Evolutionary conservation across 1,140 invertebrate species (phyloP), one percentile per base, ranked within the genome.

Genomic region (Pentalonia nigronervosa): DNA sequence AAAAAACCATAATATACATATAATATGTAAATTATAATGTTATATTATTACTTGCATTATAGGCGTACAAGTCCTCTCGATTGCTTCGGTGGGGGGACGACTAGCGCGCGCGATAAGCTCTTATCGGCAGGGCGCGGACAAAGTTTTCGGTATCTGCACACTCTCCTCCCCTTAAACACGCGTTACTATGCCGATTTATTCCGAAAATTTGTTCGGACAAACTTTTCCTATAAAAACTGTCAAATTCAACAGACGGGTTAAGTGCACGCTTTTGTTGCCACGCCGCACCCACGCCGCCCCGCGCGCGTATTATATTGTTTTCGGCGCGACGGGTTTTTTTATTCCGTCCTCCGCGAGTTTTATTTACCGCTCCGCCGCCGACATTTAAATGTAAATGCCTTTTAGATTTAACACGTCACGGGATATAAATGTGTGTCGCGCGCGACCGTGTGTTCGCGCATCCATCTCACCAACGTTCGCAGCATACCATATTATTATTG

Each of bases 371-470:
- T 87, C 45, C 86, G 47, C 17, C 47, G 47, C 45, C 47, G 86
- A 87, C 86, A 48, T 87, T 87, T 87, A 87, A 87, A 87, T 87
- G 45, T 87, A 87, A 87, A 87, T 48, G 45, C 86, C 30, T 87
- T 87, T 87, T 48, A 87, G 47, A 87, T 87, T 87, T 87, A 87
- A 87, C 47, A 48, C 30, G 86, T 48, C 45, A 87, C 47, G 47
- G 86, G 30, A 87, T 48, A 48, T 87, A 30, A 36, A 87, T 83
- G 81, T 9, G 3, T 83, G 36, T 83, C 81, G 34, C 21, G 34
- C 36, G 34, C 7, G 34, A 14, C 34, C 14, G 81, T 41, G 20
- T 23, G 34, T 81, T 34, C 17, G 76, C 81, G 34, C n/a, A 76
- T 76, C 60, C n/a, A 76, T 36, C 36, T 41, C 36, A 34, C 81